Evolutionary conservation across 2,113 vertebrate genomes (phyloP), one percentile per base, ranked within the genome.

Genomic region (Callopanchax toddi): DNA sequence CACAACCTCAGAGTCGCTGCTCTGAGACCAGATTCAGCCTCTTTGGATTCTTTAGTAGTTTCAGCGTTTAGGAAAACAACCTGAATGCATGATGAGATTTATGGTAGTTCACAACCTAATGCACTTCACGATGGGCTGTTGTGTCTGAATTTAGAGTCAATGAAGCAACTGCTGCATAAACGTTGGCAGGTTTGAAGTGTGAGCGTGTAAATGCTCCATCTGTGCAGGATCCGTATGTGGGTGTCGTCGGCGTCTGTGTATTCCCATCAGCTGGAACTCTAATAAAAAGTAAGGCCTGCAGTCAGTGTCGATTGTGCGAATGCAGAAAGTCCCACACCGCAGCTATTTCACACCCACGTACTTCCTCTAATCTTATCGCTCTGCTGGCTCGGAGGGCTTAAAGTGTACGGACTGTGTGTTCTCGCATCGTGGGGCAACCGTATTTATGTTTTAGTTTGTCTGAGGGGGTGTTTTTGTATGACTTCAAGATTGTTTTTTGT

Each of bases 311-410:
- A 81, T 84, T 82, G 71, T 81, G 77, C 71, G 81, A 89, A 83
- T 85, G 61, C 67, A 85, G 64, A 84, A 86, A 89, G 79, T 86
- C 79, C 80, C 79, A 79, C 61, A 82, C 81, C 81, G 37, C 84
- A 87, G 71, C 82, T 87, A 88, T 90, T 88, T 87, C 70, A 92
- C 90, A 86, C 89, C 90, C 89, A 90, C 89, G 49, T 79, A 87
- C 85, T 90, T 91, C 87, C 90, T 81, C 82, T 86, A 79, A 86
- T 89, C 79, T 87, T 83, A 87, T 87, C 79, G 65, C 74, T 76
- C 68, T 76, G 81, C 63, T 60, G 72, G 72, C 81, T 81, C 66
- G 34, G 66, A 74, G 75, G 74, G 67, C 79, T 76, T 74, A 65
- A 74, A 74, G 74, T 53, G 53, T 32, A 62, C 26, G 6, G 42